A percentile compares a stretch with the other conserved stretches of the same genome.
These are phyloP conservation scores for Lordiphosa mommai DNA, from an alignment of 1,140 invertebrate species.

Conservation along the genomic window DNA sequence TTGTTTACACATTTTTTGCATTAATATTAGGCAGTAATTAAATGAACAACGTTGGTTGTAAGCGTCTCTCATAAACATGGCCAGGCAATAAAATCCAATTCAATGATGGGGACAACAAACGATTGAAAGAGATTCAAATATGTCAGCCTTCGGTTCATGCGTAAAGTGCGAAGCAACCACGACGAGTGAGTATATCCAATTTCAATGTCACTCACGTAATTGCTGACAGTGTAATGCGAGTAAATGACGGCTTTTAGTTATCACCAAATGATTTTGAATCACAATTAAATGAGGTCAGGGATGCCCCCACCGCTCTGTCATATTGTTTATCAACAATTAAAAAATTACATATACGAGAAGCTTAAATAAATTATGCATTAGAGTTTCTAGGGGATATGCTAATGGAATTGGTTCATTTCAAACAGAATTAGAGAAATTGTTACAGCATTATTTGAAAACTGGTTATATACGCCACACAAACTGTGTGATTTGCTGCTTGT, in stretches of 20 bases:
- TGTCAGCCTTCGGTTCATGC: conserved; percentile 44
- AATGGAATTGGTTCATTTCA: too few relatives aligned
- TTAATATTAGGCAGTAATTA: conserved; percentile 38
- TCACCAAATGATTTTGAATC: conserved; percentile 7
- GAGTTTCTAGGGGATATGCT: too few relatives aligned
- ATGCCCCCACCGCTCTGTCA: conserved; percentile 23
- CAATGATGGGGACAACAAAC: conserved; percentile 14
- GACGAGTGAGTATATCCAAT: conserved; percentile 33
- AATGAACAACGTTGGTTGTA: conserved; percentile 17
- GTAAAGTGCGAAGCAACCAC: conserved; percentile 31
- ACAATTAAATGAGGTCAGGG: conserved; percentile 51
- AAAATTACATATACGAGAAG: too few relatives aligned
- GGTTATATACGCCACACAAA: too few relatives aligned
- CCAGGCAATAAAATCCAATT: conserved; percentile 43
- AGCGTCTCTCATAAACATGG: conserved; percentile 26
- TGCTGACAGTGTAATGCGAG: conserved; percentile 19
- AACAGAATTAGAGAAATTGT: too few relatives aligned
- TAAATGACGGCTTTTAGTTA: conserved; percentile 34
- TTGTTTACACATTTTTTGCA: conserved; percentile 42
- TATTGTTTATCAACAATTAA: too few relatives aligned
- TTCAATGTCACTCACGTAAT: conserved; percentile 70
- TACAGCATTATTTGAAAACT: too few relatives aligned
- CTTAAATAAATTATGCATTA: too few relatives aligned
- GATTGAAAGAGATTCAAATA: conserved; percentile 51
- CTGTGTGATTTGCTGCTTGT: too few relatives aligned